Base-by-base conservation (phyloP, 2,113 vertebrate species). In the Pelodiscus sinensis region DNA sequence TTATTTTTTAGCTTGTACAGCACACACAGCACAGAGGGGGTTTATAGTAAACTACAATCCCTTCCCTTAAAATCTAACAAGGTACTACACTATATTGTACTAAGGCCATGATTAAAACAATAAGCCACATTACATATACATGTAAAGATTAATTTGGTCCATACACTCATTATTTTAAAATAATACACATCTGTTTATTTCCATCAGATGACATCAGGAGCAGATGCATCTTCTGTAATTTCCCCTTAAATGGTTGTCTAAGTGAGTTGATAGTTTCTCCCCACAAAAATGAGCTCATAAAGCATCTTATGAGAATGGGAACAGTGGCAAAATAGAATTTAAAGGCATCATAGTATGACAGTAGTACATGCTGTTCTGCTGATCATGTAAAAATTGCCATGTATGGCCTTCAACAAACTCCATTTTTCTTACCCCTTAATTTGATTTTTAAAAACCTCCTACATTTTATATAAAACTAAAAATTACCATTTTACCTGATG, bases 401-500 rank as follows among this genome's bases (percentile, higher is more conserved):
- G 3, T 78, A 51, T 54, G 29, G 12, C 27, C 54, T 75, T 82
- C 18, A 88, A 88, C 80, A 60, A 65, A 92, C 85, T 79, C 2
- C 12, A 79, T 14, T 44, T 29, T 89, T 73, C 35, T 90, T 82
- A 77, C 60, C 88, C 80, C 35, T 50, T 77, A 38, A 83, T 84
- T 83, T 89, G 71, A 79, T 57, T 84, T 44, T 55, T 90, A 83
- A 44, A 91, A 93, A 85, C 55, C 58, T 62, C 77, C 9, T 87
- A 71, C 5, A 29, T 81, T 52, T 88, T 71, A 16, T 77, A 90
- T 81, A 85, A 79, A 96, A 92, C 11, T 88, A 94, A 55, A 85
- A 13, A 5, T 15, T 82, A 79, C 68, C 56, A 21, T 92, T 81
- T 82, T 86, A 85, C 71, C 78, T 90, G 31, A 4, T 25, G 92